These are phyloP conservation scores for Scrobipalpa atriplicella DNA, from an alignment of 2,888 invertebrate genomes.

Conservation along the genomic window DNA sequence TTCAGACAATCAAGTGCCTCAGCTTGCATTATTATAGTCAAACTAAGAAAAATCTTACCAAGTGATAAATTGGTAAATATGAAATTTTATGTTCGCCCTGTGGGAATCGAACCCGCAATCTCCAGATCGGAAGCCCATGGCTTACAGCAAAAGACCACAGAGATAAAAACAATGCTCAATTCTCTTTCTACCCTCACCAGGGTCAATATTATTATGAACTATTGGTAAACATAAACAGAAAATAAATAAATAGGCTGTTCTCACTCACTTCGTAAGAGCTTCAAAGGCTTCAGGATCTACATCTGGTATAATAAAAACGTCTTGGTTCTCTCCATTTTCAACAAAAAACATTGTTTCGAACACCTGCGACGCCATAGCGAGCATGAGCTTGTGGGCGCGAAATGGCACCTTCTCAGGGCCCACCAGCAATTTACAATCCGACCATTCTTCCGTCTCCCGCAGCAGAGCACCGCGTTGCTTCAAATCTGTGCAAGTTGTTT, in stretches of 20 bases:
- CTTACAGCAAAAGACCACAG: too few species aligned
- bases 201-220: not conserved
- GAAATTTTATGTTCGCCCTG: too few species aligned
- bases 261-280: conserved; percentile 19
- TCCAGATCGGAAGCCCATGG: too few species aligned
- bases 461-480: conserved; percentile 19
- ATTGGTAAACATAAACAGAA: not conserved
- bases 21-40: not conserved
- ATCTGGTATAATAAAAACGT: conserved; percentile 15
- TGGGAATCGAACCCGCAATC: too few species aligned
- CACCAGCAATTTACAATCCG: conserved; percentile 19
- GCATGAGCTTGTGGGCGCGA: conserved; percentile 24
- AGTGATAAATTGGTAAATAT: too few species aligned
- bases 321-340: not conserved
- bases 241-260: not conserved
- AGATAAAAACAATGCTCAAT: too few species aligned
- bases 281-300: not conserved
- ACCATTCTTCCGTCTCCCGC: not conserved
- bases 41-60: too few species aligned
- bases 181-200: not conserved
- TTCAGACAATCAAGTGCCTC: not conserved
- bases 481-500: conserved; percentile 10
- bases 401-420: not conserved
- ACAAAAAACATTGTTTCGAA: conserved; percentile 16
- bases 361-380: conserved; percentile 24